phyloP scores from a whole-genome alignment of 92 coral and sea anemone species.

The Epizoanthus rinbou region DNA sequence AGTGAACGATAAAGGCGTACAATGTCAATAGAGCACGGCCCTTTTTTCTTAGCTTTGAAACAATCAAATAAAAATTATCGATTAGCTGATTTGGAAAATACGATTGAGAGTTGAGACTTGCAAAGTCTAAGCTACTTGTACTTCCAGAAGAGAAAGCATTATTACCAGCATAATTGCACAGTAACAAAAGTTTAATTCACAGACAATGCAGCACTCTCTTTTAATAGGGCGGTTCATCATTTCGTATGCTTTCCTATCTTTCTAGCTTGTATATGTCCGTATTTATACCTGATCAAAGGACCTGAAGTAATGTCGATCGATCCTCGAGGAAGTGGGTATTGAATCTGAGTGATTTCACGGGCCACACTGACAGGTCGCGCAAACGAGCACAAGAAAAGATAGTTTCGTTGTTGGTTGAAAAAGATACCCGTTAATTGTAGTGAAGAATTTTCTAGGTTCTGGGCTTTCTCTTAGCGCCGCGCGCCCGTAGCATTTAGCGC shows the following conservation, averaged over 20 bases:
- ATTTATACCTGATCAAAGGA: not conserved
- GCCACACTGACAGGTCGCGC: constrained; percentile 15
- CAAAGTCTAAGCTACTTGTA: no score
- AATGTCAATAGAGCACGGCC: no score
- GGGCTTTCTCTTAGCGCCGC: not conserved
- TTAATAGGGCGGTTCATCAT: no score
- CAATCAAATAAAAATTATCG: no score
- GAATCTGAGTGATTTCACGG: constrained; percentile 17
- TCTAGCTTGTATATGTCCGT: not conserved
- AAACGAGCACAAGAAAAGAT: not conserved
- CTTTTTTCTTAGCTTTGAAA: no score
- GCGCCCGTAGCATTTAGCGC: not conserved
- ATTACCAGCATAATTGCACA: no score
- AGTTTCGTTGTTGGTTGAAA: not conserved
- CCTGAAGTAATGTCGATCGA: not conserved
- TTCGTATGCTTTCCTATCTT: no score
- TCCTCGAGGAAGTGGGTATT: not conserved
- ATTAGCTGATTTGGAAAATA: no score
- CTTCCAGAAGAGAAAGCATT: not conserved
- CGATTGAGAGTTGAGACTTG: no score
- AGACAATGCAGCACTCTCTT: not conserved
- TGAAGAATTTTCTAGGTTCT: not conserved
- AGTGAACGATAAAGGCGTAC: no score
- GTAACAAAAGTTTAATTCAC: no score
- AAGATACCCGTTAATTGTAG: not conserved